Evolutionary conservation across 2,797 vertebrate species (phyloP), one percentile per base, ranked within the genome.

Genomic region (Erpetoichthys calabaricus): DNA sequence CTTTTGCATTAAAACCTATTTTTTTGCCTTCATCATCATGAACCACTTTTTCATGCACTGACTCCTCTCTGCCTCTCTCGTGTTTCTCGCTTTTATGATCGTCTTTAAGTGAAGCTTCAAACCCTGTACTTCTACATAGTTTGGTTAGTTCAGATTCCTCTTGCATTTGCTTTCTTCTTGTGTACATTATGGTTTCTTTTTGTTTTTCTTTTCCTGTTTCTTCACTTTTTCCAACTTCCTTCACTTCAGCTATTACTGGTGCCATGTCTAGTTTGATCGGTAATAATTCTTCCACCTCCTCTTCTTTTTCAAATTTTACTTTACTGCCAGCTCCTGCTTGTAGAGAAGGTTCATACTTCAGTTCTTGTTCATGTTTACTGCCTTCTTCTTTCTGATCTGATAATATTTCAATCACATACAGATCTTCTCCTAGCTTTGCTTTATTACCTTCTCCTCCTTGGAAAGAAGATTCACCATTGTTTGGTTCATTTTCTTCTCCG

Each of bases 211-310:
- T 9, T 25, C 5, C 50, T 51, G 50, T 51, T 51, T 51, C 5
- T 9, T n/a, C 50, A 2, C 41, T 25, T 6, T 51, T 9, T 51
- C 9, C 41, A 8, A 8, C 50, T 51, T 51, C 8, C 50, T 6
- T 9, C 9, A 6, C 50, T 9, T 6, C 50, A n/a, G 50, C 2
- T 51, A 6, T 51, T 25, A n/a, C 50, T 9, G 9, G 44, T 6
- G 44, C 3, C 47, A 44, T n/a, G 5, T 55, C 8, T 9, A 57
- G 47, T n/a, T 9, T 7, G 5, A 42, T 43, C 5, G 42, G 25
- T 45, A n/a, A 41, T 60, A 8, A 45, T 50, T 44, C 53, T 9
- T 45, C 45, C 46, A n/a, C 8, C 5, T 45, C 59, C 53, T 53
- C 9, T 44, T 8, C n/a, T 45, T 51, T 51, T 43, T 10, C 53